A percentile compares a stretch with the other conserved stretches of the same genome.
Evolutionary conservation across 1,140 invertebrate genomes (phyloP).

Genomic region (Lepeophtheirus salmonis): DNA sequence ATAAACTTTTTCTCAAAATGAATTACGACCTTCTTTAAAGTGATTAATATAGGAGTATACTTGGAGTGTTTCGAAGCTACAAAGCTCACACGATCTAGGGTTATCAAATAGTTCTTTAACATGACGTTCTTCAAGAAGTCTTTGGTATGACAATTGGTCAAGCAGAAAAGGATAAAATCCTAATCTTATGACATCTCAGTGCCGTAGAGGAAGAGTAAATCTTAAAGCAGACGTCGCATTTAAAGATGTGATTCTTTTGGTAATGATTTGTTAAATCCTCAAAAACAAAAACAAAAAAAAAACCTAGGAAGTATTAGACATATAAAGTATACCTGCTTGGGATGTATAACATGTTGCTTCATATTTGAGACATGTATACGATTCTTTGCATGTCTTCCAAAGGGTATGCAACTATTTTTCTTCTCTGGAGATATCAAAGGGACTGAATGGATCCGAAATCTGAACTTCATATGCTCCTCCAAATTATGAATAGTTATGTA

Average conservation of each 20-base stretch:
- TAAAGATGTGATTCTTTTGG: neutral
- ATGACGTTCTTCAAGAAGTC: neutral
- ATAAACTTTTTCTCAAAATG: no score
- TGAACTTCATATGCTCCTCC: neutral
- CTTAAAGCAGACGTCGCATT: neutral
- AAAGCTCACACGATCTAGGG: neutral
- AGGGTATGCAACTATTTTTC: neutral
- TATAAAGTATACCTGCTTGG: neutral
- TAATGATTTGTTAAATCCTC: neutral
- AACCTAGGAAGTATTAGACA: neutral
- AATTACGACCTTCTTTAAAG: neutral
- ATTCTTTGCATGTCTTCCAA: neutral
- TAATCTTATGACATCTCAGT: neutral
- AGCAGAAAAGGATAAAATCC: neutral
- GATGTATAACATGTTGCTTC: no score
- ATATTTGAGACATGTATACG: neutral
- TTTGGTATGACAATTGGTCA: neutral
- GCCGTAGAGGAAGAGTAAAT: neutral
- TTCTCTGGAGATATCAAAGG: neutral
- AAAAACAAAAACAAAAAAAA: no score
- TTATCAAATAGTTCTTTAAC: neutral
- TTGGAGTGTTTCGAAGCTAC: neutral
- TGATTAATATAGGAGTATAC: neutral
- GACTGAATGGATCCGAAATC: no score
- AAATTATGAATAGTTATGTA: no score